These are phyloP conservation scores for Aphidoletes aphidimyza DNA, from an alignment of 2,888 invertebrate species.

Conservation along the genomic window DNA sequence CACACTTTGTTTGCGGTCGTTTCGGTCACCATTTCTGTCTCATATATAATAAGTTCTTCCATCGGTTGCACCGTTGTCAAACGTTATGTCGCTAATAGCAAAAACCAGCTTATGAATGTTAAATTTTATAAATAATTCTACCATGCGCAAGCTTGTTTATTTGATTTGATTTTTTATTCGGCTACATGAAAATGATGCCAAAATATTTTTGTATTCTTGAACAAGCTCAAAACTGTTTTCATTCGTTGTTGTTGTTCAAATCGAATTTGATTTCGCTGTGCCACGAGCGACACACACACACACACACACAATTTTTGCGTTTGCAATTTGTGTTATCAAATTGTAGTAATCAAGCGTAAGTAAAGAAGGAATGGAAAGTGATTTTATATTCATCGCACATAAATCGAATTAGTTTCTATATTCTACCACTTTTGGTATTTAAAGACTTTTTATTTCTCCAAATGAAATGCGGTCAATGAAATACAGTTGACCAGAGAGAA, in stretches of 20 bases:
- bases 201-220: conserved; percentile 7
- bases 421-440: conserved; percentile 32
- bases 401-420: not conserved
- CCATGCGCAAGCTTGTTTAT: not conserved
- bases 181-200: not conserved
- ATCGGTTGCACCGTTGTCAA: conserved; percentile 18
- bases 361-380: conserved; percentile 26
- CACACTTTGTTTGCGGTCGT: not conserved
- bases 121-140: conserved; percentile 34
- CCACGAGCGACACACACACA: not conserved
- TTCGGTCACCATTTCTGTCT: not conserved
- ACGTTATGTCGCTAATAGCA: conserved; percentile 43
- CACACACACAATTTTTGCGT: not conserved
- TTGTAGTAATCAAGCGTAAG: not conserved
- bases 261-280: no score
- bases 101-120: not conserved
- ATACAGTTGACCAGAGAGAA: conserved; percentile 17
- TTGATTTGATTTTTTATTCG: no score
- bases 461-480: conserved; percentile 32
- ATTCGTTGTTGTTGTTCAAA: not conserved
- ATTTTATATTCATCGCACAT: not conserved
- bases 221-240: not conserved
- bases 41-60: no score
- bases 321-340: conserved; percentile 21
- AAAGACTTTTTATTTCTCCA: not conserved